Evolutionary conservation across 2,797 vertebrate genomes (phyloP), one percentile per base, ranked within the genome.

Genomic region (Crypturellus tataupa): DNA sequence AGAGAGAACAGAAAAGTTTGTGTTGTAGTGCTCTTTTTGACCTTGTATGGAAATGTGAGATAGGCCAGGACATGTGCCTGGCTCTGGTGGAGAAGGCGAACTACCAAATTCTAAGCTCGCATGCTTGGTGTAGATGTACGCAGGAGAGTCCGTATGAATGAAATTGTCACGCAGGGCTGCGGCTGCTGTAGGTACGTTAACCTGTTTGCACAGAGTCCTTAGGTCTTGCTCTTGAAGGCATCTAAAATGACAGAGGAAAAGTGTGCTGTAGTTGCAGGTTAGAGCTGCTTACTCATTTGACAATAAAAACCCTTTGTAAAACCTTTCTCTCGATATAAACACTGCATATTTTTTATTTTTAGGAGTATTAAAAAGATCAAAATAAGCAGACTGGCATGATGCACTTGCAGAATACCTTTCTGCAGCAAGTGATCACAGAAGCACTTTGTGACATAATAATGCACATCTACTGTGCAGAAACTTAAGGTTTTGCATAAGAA

Each of bases 41-140:
- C 5, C 1, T 58, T 1, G 0, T 35, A 14, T 0, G 0, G 39
- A 33, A 81, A 23, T 4, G 5, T 1, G 4, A 7, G 8, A 7
- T 16, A 51, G 58, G 12, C 31, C 25, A 31, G 72, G 55, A 25
- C 0, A 0, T 40, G 24, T 4, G 1, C 29, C 29, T 1, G 4
- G 21, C 1, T 1, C 12, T 44, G 9, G 5, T 37, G 37, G 64
- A 82, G 47, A 8, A 42, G 44, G 11, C 27, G 49, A 4, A 8
- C 44, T 80, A 24, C 63, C 56, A 70, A 0, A 46, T 13, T 56
- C 39, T 47, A 19, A 67, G 31, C 56, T 90, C 88, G 31, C 25
- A 9, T 67, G 37, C n/a, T 88, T 2, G 0, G 3, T 55, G 20
- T 72, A 24, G 3, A 0, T 53, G 13, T 44, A 27, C 42, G n/a